phyloP scores from a whole-genome alignment of 1,140 invertebrate genomes.

The Lepidurus apus region DNA sequence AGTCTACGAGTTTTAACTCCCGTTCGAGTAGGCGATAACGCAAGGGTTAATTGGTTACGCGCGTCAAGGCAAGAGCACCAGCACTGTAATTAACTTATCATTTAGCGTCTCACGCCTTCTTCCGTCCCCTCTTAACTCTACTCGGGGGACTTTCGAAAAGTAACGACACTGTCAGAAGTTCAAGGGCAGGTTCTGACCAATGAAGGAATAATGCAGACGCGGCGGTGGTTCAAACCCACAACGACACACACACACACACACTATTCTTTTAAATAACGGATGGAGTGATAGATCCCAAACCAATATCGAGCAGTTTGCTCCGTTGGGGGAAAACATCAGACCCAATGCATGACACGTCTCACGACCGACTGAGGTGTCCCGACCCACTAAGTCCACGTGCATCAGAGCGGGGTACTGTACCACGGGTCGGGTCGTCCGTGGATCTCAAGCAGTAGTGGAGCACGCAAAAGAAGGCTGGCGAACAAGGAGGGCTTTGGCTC shows the following conservation, averaged over 20 bases:
- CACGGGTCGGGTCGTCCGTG: background rate
- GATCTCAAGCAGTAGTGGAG: background rate
- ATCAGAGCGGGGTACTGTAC: background rate
- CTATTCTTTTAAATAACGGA: background rate
- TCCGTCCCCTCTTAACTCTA: background rate
- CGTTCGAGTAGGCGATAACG: too few relatives aligned
- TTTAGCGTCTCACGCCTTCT: background rate
- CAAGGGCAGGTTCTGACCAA: background rate
- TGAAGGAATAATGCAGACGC: background rate
- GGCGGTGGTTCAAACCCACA: background rate
- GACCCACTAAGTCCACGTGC: background rate
- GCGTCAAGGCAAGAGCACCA: background rate
- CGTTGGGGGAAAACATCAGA: background rate
- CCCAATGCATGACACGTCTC: conserved; percentile 20
- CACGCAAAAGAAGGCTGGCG: background rate
- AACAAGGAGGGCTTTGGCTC: too few relatives aligned
- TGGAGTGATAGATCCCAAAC: background rate
- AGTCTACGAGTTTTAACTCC: too few relatives aligned
- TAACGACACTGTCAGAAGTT: background rate
- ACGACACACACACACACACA: background rate
- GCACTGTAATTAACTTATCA: background rate
- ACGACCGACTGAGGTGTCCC: conserved; percentile 16
- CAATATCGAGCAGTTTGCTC: too few relatives aligned
- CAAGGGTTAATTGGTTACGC: background rate
- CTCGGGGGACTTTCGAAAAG: background rate